phyloP scores from a whole-genome alignment of 2,113 vertebrate species.

The Thalassoma bifasciatum region DNA sequence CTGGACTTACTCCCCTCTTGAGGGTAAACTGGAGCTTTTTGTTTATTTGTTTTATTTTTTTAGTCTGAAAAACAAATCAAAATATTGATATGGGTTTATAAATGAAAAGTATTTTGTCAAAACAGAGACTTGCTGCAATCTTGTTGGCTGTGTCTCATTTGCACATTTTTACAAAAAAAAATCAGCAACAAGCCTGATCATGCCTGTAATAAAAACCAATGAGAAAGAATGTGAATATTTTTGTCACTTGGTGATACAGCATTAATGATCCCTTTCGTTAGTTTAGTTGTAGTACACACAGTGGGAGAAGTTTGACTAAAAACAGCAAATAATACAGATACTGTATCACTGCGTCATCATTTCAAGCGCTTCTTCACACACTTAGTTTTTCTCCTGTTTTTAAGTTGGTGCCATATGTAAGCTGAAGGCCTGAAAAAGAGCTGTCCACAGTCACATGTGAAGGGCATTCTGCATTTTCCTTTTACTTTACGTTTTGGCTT shows the following conservation, averaged over 20 bases:
- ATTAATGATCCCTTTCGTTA: not conserved
- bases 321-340: not conserved
- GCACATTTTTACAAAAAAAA: conserved; percentile 65
- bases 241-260: not conserved
- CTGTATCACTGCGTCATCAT: not conserved
- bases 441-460: conserved; percentile 82
- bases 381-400: conserved; percentile 65
- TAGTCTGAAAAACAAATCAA: too few species aligned
- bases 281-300: not conserved
- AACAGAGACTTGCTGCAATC: conserved; percentile 13
- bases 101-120: conserved; percentile 19
- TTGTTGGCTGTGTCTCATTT: conserved; percentile 75
- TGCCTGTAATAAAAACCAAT: conserved; percentile 50
- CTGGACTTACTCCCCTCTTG: conserved; percentile 51
- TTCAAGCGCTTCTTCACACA: conserved; percentile 15
- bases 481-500: conserved; percentile 25
- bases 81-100: not conserved
- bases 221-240: conserved; percentile 24
- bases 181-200: conserved; percentile 31
- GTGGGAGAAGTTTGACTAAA: not conserved
- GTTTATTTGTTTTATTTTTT: conserved; percentile 26
- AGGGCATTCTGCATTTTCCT: conserved; percentile 67
- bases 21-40: conserved; percentile 64
- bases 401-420: conserved; percentile 84
- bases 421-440: conserved; percentile 80